phyloP scores from a whole-genome alignment of 2,113 vertebrate species.

The Mionectes macconnelli region DNA sequence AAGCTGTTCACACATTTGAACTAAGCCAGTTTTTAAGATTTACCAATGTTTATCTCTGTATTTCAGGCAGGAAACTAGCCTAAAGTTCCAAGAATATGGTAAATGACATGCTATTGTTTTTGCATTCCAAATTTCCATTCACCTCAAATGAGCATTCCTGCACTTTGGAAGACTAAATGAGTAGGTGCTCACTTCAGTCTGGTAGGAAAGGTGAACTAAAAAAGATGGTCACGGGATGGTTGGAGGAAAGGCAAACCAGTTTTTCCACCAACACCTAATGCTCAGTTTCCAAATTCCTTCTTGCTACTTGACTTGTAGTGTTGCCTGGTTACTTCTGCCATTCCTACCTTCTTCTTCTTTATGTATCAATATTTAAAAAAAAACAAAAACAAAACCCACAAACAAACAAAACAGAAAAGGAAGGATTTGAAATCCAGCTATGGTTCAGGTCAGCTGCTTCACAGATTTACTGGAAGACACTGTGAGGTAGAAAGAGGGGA shows the following conservation, averaged over 20 bases:
- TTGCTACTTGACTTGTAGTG: background rate
- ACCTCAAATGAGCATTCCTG: background rate
- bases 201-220: background rate
- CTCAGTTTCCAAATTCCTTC: background rate
- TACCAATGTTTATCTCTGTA: background rate
- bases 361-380: background rate
- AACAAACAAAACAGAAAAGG: background rate
- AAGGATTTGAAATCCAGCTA: background rate
- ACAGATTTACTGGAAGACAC: background rate
- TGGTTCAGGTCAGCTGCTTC: background rate
- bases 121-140: background rate
- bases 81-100: background rate
- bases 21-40: background rate
- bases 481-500: background rate
- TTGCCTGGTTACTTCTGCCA: background rate
- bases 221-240: background rate
- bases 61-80: background rate
- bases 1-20: background rate
- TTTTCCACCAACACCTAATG: background rate
- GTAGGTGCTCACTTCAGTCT: background rate
- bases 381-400: background rate
- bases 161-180: background rate
- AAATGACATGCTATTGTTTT: background rate
- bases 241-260: background rate
- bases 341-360: background rate